Percentiles rank a stretch among this genome's conserved stretches.
Conservation (phyloP, 2,797 vertebrate genomes). For the Presbytis comata region DNA sequence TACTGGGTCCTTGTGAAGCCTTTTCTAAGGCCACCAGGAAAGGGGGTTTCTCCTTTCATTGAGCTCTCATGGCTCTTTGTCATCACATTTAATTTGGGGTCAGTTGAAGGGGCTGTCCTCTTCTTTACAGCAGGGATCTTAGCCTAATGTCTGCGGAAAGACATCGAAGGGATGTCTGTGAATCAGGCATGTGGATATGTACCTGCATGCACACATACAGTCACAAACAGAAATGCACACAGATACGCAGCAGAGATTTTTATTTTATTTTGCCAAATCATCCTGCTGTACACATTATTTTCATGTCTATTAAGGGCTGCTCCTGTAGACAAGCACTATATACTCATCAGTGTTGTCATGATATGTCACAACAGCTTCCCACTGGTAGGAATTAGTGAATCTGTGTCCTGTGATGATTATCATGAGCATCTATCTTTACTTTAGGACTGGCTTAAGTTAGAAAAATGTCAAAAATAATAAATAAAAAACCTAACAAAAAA, state of each 20-base stretch:
- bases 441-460: background rate
- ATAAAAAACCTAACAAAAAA: background rate
- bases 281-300: background rate
- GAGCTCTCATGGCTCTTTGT: background rate
- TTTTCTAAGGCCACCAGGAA: background rate
- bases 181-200: background rate
- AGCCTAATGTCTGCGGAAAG: background rate
- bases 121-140: background rate
- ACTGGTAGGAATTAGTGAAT: background rate
- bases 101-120: background rate
- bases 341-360: background rate
- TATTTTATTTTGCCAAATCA: background rate
- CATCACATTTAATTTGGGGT: background rate
- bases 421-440: background rate
- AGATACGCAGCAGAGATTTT: background rate
- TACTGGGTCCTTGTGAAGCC: background rate
- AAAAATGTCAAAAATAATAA: slow-evolving; percentile 15
- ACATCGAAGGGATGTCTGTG: background rate
- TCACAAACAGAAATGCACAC: background rate
- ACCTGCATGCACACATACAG: rapidly evolving
- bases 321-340: background rate
- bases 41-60: background rate
- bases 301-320: background rate
- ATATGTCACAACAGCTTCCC: background rate
- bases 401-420: background rate